These are phyloP conservation scores for Argyra leucocephala DNA, from an alignment of 2,888 invertebrate species.

Conservation along the genomic window DNA sequence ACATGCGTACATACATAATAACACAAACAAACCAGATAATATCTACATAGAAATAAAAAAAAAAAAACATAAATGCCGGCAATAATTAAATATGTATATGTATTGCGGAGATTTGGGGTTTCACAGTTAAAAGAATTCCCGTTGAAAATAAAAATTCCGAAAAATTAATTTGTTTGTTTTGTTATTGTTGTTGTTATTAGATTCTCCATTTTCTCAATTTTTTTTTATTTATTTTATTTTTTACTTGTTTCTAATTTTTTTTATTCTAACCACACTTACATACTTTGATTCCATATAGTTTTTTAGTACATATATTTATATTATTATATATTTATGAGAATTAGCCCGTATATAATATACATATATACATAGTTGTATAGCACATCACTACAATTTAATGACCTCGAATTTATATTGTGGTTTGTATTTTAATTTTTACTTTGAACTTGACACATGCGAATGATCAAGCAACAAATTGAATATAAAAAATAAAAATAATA, in stretches of 20 bases:
- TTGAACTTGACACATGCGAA: slow-evolving; percentile 11
- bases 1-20: not conserved
- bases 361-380: not conserved
- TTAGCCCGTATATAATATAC: not conserved
- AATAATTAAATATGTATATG: not conserved
- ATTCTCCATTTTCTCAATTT: too few relatives aligned
- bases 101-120: not conserved
- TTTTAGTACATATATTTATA: not conserved
- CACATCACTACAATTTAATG: not conserved
- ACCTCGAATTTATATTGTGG: slow-evolving; percentile 4
- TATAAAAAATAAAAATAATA: not conserved
- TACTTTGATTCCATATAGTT: not conserved
- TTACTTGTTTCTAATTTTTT: too few relatives aligned
- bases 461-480: not conserved
- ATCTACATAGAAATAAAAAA: too few relatives aligned
- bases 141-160: too few relatives aligned
- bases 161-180: too few relatives aligned
- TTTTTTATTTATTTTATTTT: too few relatives aligned
- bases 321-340: too few relatives aligned
- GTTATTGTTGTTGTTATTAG: too few relatives aligned
- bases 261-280: not conserved
- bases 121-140: not conserved
- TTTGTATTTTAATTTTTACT: not conserved
- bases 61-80: not conserved
- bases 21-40: too few relatives aligned